These are phyloP conservation scores for Digitonthophagus gazella DNA, from an alignment of 2,888 invertebrate species.

Conservation along the genomic window DNA sequence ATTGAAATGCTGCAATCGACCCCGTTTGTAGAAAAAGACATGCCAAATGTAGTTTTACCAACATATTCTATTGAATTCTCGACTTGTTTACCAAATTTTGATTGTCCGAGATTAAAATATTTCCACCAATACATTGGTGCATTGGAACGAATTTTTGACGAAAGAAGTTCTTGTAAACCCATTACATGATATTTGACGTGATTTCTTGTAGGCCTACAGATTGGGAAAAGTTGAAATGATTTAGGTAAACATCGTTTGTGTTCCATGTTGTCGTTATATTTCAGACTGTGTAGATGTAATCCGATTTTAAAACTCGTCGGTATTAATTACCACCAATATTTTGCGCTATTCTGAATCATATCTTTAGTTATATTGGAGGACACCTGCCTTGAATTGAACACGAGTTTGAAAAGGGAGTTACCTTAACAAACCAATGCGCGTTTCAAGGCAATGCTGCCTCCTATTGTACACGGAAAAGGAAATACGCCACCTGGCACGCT, in stretches of 20 bases:
- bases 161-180: neutral
- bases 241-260: conserved; percentile 2
- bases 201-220: neutral
- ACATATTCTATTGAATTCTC: neutral
- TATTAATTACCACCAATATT: neutral
- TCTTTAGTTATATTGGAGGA: too few species aligned
- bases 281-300: neutral
- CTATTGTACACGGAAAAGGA: too few species aligned
- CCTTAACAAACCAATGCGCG: too few species aligned
- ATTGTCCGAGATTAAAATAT: neutral
- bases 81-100: conserved; percentile 5
- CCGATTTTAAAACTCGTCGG: neutral
- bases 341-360: neutral
- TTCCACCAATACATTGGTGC: conserved; percentile 1
- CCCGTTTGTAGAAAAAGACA: conserved; percentile 2
- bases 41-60: neutral
- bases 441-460: too few species aligned
- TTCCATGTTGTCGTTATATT: neutral
- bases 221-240: neutral
- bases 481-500: too few species aligned
- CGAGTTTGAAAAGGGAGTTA: too few species aligned
- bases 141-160: neutral
- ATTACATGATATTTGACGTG: neutral
- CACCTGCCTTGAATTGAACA: too few species aligned
- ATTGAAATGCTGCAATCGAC: neutral